These are phyloP conservation scores for Monochamus alternatus DNA, from an alignment of 2,888 invertebrate genomes.

Conservation along the genomic window DNA sequence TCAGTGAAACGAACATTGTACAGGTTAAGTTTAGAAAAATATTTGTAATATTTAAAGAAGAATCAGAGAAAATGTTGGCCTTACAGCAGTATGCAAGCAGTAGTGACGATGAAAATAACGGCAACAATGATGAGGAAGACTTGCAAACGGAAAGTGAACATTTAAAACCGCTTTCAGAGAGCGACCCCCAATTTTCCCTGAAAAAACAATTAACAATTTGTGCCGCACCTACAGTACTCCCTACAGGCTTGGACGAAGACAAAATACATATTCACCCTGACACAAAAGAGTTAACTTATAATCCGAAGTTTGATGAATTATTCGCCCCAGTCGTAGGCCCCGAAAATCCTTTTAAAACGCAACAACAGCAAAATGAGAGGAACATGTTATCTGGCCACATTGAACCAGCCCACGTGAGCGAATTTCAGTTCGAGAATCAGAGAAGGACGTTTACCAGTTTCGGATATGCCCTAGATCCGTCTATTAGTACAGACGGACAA, in stretches of 20 bases:
- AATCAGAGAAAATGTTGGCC: slow-evolving; percentile 76
- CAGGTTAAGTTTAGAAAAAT: too few relatives aligned
- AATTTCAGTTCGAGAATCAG: slow-evolving; percentile 98
- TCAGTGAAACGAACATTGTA: too few relatives aligned
- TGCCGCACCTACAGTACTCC: slow-evolving; percentile 88
- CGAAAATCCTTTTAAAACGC: slow-evolving; percentile 92
- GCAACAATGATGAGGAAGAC: slow-evolving; percentile 66
- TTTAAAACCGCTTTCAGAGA: slow-evolving; percentile 40
- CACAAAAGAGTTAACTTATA: slow-evolving; percentile 87
- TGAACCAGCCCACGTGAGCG: slow-evolving; percentile 95
- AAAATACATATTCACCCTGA: slow-evolving; percentile 84
- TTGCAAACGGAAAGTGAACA: slow-evolving; percentile 1
- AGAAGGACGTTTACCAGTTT: slow-evolving; percentile 94
- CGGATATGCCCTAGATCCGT: slow-evolving; percentile 96
- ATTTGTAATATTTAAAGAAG: too few relatives aligned
- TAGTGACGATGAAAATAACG: slow-evolving; percentile 77
- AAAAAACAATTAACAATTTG: slow-evolving; percentile 81
- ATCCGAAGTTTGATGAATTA: slow-evolving; percentile 95
- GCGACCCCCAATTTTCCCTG: slow-evolving; percentile 74
- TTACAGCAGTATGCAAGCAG: slow-evolving; percentile 84
- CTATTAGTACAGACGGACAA: slow-evolving; percentile 76
- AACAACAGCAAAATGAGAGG: slow-evolving; percentile 88
- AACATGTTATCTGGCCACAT: slow-evolving; percentile 96
- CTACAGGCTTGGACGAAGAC: slow-evolving; percentile 82
- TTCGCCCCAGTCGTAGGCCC: slow-evolving; percentile 95